phyloP scores from a whole-genome alignment of 2,797 vertebrate species.

The Zalophus californianus region DNA sequence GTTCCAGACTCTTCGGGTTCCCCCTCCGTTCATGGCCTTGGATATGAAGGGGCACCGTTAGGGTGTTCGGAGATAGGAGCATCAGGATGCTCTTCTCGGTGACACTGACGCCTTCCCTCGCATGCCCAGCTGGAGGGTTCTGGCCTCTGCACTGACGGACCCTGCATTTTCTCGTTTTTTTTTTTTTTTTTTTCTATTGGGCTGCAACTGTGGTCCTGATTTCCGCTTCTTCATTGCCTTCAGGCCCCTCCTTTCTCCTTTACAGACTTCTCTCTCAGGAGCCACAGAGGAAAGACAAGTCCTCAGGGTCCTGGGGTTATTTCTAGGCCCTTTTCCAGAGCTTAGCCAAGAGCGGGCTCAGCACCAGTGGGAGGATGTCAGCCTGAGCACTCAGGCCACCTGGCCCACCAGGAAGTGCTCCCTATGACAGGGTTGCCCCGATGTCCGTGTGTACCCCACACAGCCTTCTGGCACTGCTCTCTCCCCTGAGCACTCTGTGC shows the following conservation, averaged over 20 bases:
- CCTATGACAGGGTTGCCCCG: background rate
- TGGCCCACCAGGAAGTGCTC: background rate
- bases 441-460: background rate
- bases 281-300: background rate
- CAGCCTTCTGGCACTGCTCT: background rate
- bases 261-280: background rate
- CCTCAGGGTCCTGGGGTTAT: background rate
- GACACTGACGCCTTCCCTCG: fast-evolving
- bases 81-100: background rate
- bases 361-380: background rate
- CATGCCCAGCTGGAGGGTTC: background rate
- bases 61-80: background rate
- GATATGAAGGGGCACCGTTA: background rate
- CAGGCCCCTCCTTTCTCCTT: background rate
- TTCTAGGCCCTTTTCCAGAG: background rate
- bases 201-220: background rate
- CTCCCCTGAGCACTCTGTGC: background rate
- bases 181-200: background rate
- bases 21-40: background rate
- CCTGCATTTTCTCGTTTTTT: background rate
- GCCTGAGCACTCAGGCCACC: background rate
- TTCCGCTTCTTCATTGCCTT: background rate
- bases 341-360: background rate
- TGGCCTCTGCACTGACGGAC: background rate
- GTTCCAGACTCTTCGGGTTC: too few relatives aligned